Conservation (phyloP, 2,888 invertebrate genomes). For the Agrochola lota region DNA sequence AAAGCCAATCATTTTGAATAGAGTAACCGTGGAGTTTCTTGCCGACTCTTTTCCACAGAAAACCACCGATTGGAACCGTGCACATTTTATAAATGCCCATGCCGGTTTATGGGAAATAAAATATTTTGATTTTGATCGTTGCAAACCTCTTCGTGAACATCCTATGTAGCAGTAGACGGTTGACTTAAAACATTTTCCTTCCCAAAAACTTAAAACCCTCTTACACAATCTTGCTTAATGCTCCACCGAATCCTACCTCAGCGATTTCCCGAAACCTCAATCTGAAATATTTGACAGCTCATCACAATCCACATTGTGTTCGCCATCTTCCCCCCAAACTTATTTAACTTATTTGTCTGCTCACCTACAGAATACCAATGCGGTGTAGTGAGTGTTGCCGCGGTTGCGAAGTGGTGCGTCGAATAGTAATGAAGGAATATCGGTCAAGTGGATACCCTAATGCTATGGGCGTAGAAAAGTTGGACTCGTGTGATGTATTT, state of each 20-base stretch:
- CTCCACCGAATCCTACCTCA: neutral
- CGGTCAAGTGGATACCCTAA: constrained; percentile 39
- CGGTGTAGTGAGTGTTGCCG: constrained; percentile 41
- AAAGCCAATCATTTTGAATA: too few species aligned
- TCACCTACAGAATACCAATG: constrained; percentile 56
- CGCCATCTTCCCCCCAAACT: constrained; percentile 59
- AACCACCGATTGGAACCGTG: too few species aligned
- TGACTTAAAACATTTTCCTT: constrained; percentile 2
- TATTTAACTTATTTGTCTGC: constrained; percentile 67
- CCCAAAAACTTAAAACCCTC: neutral
- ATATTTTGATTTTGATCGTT: too few species aligned
- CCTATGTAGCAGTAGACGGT: neutral
- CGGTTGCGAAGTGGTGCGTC: constrained; percentile 35
- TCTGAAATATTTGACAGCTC: constrained; percentile 57
- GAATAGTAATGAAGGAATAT: constrained; percentile 63
- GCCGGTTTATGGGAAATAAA: too few species aligned
- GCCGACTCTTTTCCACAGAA: too few species aligned
- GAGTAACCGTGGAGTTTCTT: too few species aligned
- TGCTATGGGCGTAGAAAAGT: constrained; percentile 34
- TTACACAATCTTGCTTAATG: neutral
- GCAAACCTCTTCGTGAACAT: neutral
- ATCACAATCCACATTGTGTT: constrained; percentile 59
- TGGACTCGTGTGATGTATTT: constrained; percentile 25
- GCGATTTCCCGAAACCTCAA: constrained; percentile 16
- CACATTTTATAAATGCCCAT: too few species aligned